Conservation (phyloP, 2,888 invertebrate species). For the Prenolepis imparis region DNA sequence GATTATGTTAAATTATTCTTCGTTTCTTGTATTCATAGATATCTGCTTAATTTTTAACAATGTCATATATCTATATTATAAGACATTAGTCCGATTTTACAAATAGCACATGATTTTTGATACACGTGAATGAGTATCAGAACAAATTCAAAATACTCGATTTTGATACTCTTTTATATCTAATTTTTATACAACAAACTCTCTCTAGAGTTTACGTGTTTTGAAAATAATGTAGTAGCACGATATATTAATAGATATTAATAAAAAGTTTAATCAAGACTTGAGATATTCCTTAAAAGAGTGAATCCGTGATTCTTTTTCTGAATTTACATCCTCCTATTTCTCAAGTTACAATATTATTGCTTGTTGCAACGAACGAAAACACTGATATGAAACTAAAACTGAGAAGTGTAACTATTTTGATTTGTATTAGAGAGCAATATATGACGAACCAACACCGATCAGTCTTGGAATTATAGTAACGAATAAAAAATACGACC, state of each 20-base stretch:
- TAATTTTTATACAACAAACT: neutral
- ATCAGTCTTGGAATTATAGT: conserved; percentile 86
- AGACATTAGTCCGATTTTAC: conserved; percentile 22
- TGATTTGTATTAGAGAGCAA: conserved; percentile 75
- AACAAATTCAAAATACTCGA: conserved; percentile 19
- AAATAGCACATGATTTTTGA: conserved; percentile 2
- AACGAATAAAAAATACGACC: conserved; percentile 82
- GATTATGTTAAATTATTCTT: neutral
- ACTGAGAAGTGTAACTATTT: conserved; percentile 23
- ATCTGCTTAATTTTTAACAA: conserved; percentile 12
- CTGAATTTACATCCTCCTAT: conserved; percentile 13
- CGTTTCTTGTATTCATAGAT: neutral
- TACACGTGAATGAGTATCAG: neutral
- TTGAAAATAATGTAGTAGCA: neutral
- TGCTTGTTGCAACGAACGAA: neutral
- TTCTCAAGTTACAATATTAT: neutral
- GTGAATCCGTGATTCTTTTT: neutral
- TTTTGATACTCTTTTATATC: neutral
- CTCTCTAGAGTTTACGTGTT: neutral
- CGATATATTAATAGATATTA: neutral
- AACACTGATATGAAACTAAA: conserved; percentile 26
- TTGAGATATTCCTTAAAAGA: neutral
- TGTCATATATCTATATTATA: conserved; percentile 8
- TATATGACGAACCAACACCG: conserved; percentile 85
- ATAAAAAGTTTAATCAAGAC: too few relatives aligned